A percentile compares a stretch with the other conserved stretches of the same genome.
Evolutionary conservation across 2,888 invertebrate species (phyloP).

Genomic region (Hedychridium roseum): DNA sequence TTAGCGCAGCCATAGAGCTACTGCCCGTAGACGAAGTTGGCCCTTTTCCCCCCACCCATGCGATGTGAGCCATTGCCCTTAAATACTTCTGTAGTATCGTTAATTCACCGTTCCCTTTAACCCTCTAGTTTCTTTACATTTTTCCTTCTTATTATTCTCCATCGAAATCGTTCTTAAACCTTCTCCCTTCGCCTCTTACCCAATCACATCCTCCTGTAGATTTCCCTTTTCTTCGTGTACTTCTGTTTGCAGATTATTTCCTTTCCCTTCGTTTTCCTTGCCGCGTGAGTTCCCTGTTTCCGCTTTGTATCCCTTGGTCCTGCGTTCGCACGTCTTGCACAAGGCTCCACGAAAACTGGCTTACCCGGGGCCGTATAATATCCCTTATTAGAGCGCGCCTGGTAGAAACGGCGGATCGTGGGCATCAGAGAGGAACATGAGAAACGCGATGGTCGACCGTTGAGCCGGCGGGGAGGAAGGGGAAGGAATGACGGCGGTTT

Average conservation of each 20-base stretch:
- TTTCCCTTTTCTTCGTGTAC: conserved; percentile 4
- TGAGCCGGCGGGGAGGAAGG: neutral
- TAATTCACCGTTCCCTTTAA: neutral
- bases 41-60: conserved; percentile 17
- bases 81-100: too few species aligned
- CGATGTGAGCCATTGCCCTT: too few species aligned
- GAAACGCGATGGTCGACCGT: neutral
- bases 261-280: neutral
- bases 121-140: neutral
- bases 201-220: neutral
- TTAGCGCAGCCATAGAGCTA: conserved; percentile 36
- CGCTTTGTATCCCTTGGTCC: conserved; percentile 13
- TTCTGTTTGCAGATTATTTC: too few species aligned
- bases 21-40: conserved; percentile 18
- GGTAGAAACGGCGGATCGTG: conserved; percentile 10
- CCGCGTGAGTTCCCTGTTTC: neutral
- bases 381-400: conserved; percentile 34
- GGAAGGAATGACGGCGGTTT: conserved; percentile 27
- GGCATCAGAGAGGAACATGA: conserved; percentile 6
- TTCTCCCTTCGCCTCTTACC: conserved; percentile 5
- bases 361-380: conserved; percentile 39
- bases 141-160: neutral
- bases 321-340: too few species aligned
- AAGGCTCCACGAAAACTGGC: neutral
- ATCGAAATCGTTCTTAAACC: conserved; percentile 2